Evolutionary conservation across 92 coral and sea anemone genomes (phyloP).

Genomic region (Porites rus): DNA sequence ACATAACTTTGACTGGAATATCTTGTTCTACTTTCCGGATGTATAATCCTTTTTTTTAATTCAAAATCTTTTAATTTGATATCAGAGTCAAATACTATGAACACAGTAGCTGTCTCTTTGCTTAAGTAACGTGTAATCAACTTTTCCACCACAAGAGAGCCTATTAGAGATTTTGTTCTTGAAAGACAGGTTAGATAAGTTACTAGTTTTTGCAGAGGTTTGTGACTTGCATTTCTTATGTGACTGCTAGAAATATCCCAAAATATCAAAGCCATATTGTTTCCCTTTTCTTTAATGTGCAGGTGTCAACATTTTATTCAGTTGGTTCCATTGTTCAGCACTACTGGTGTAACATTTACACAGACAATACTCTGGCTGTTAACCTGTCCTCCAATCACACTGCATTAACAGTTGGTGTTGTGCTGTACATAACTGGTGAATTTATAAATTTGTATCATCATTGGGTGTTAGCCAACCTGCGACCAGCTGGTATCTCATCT

Average conservation of each 20-base stretch:
- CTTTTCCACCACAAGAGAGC: no score
- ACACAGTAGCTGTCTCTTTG: no score
- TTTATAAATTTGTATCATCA: slow-evolving; percentile 76
- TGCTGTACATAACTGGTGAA: slow-evolving; percentile 67
- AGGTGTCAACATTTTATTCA: slow-evolving; percentile 63
- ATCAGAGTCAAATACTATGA: no score
- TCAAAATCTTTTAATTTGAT: no score
- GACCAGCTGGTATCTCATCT: slow-evolving; percentile 67
- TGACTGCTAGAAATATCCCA: not conserved
- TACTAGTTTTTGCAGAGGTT: no score
- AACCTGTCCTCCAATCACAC: slow-evolving; percentile 62
- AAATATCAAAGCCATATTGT: not conserved
- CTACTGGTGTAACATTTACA: slow-evolving; percentile 86
- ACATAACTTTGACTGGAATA: no score
- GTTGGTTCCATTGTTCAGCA: slow-evolving; percentile 86
- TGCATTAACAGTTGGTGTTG: slow-evolving; percentile 57
- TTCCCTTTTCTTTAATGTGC: not conserved
- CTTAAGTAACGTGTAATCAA: no score
- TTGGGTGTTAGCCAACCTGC: slow-evolving; percentile 56
- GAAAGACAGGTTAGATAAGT: no score
- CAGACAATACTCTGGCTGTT: slow-evolving; percentile 48
- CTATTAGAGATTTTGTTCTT: no score
- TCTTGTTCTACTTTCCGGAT: no score
- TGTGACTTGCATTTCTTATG: not conserved
- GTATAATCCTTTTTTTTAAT: no score